Evolutionary conservation across 2,113 vertebrate genomes (phyloP).

Genomic region (Campylomormyrus numenius): DNA sequence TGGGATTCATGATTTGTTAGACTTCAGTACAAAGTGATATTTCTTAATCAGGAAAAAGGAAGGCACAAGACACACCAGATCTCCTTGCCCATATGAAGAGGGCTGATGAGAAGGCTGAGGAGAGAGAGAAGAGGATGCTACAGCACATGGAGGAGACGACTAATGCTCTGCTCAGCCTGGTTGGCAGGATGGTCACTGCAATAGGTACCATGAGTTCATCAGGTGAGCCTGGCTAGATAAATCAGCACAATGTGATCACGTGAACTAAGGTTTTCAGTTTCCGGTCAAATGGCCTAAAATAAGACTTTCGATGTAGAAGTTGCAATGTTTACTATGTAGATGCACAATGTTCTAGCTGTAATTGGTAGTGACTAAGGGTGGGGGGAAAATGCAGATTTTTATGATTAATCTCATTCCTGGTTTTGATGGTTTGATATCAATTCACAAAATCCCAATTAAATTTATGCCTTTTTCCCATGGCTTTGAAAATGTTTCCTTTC

Average conservation of each 20-base stretch:
- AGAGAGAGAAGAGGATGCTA: neutral
- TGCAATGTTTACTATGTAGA: neutral
- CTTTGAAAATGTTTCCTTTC: neutral
- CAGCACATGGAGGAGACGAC: neutral
- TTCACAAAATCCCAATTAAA: neutral
- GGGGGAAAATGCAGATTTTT: neutral
- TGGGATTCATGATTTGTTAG: neutral
- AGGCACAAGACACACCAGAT: neutral
- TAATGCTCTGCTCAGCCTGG: neutral
- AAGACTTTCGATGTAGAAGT: neutral
- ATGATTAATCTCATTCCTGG: neutral
- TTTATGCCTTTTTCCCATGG: neutral
- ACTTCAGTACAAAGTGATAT: neutral
- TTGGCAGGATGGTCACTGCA: neutral
- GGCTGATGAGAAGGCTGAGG: neutral
- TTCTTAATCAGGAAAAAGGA: neutral
- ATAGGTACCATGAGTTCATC: neutral
- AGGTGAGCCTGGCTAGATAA: neutral
- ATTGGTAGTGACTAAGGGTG: neutral
- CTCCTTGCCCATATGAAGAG: neutral
- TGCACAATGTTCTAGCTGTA: neutral
- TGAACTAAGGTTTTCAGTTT: neutral
- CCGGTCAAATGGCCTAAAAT: neutral
- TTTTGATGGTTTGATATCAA: neutral
- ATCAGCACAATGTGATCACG: neutral